Evolutionary conservation across 2,113 vertebrate genomes (phyloP).

Genomic region (cat (Felis catus)): F.catus_Fca126_mat1.0 CM031417.1:45650001-45650500

Average conservation of each 20-base stretch:
- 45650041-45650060: not conserved
- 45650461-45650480: rapidly evolving
- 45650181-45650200: not conserved
- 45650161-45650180: not conserved
- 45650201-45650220: not conserved
- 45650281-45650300: not conserved
- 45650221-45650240: not conserved
- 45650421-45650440: too few species aligned
- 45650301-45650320: not conserved
- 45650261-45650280: not conserved
- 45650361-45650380: too few species aligned
- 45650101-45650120: constrained; percentile 5
- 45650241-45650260: not conserved
- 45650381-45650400: too few species aligned
- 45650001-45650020: too few species aligned
- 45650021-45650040: not conserved
- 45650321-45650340: not conserved
- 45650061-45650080: not conserved
- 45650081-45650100: not conserved
- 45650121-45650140: not conserved
- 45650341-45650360: too few species aligned
- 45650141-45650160: not conserved
- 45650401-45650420: too few species aligned
- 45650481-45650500: too few species aligned
- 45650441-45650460: too few species aligned